Percentiles rank a stretch among this genome's conserved stretches.
Conservation (phyloP, 92 coral and sea anemone species). For the Virgularia gustaviana region DNA sequence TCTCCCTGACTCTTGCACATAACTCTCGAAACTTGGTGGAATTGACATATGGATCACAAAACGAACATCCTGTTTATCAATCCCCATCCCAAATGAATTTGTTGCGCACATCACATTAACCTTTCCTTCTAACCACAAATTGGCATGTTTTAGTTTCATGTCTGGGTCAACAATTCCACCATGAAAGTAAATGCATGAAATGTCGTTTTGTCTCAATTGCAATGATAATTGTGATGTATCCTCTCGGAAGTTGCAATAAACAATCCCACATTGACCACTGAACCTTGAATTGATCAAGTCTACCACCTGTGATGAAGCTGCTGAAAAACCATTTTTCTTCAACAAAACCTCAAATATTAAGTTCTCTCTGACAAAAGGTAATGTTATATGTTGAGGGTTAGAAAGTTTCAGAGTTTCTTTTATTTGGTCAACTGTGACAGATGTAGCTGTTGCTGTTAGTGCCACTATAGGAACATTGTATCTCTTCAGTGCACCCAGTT, state of each 20-base stretch:
- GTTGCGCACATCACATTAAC: slow-evolving; percentile 23
- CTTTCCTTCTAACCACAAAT: slow-evolving; percentile 24
- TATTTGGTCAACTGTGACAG: slow-evolving; percentile 20
- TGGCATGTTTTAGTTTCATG: slow-evolving; percentile 27
- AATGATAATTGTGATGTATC: slow-evolving; percentile 50
- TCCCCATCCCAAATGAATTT: slow-evolving; percentile 36
- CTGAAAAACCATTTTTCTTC: slow-evolving; percentile 29
- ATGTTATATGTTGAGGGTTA: slow-evolving; percentile 30
- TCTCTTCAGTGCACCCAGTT: slow-evolving; percentile 21
- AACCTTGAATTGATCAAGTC: slow-evolving; percentile 27
- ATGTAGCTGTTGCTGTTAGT: slow-evolving; percentile 9
- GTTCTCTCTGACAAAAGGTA: slow-evolving; percentile 44
- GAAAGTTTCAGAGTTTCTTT: background rate
- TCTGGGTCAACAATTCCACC: slow-evolving; percentile 35
- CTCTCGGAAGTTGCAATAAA: slow-evolving; percentile 38
- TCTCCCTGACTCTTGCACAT: slow-evolving; percentile 40
- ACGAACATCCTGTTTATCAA: slow-evolving; percentile 37
- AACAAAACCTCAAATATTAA: slow-evolving; percentile 2
- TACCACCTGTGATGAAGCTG: slow-evolving; percentile 26
- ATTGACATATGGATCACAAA: slow-evolving; percentile 26
- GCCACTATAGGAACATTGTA: slow-evolving; percentile 23
- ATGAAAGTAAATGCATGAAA: slow-evolving; percentile 17
- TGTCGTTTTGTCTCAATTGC: slow-evolving; percentile 33
- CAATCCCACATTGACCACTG: slow-evolving; percentile 54
- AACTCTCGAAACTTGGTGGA: slow-evolving; percentile 23